These are phyloP conservation scores for Limenitis camilla DNA, from an alignment of 2,888 invertebrate species.

Conservation along the genomic window DNA sequence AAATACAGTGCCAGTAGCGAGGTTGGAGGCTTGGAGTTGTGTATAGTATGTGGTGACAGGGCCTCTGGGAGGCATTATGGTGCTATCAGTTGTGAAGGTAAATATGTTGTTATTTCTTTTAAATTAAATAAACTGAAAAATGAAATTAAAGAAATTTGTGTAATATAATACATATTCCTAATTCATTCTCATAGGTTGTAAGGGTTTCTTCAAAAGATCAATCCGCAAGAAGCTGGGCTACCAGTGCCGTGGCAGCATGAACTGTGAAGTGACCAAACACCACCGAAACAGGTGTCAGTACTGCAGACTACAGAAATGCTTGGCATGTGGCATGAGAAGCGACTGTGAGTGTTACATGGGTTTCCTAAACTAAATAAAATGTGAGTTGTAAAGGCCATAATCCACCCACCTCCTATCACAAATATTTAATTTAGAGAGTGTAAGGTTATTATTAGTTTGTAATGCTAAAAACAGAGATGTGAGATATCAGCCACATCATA, in stretches of 20 bases:
- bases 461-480: no score
- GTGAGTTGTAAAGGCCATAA: background rate
- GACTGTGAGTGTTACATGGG: slow-evolving; percentile 86
- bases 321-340: slow-evolving; percentile 98
- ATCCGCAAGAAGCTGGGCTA: slow-evolving; percentile 98
- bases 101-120: background rate
- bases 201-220: slow-evolving; percentile 98
- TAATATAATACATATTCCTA: background rate
- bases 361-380: background rate
- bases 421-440: no score
- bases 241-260: slow-evolving; percentile 95
- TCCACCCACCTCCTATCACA: no score
- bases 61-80: slow-evolving; percentile 97
- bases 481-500: no score
- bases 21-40: slow-evolving; percentile 84
- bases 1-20: slow-evolving; percentile 56
- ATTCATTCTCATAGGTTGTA: slow-evolving; percentile 80
- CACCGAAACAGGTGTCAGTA: slow-evolving; percentile 99
- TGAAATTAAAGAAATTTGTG: background rate
- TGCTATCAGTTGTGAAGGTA: slow-evolving; percentile 88
- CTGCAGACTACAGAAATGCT: slow-evolving; percentile 97
- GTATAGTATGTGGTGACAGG: slow-evolving; percentile 96
- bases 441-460: no score
- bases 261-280: slow-evolving; percentile 98
- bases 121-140: no score